Conservation (phyloP, 2,888 invertebrate species). For the Mythimna pallens region DNA sequence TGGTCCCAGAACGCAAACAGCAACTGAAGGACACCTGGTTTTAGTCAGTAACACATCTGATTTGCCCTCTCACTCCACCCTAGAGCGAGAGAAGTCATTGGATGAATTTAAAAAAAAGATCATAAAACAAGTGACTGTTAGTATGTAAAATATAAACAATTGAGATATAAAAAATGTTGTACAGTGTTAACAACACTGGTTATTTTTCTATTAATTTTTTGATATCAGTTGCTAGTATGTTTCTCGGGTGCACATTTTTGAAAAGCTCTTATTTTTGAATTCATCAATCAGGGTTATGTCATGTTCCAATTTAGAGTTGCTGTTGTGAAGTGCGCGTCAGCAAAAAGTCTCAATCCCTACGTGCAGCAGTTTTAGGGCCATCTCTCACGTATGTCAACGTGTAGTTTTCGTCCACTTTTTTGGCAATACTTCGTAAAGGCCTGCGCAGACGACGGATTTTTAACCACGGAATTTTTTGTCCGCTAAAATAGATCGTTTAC, state of each 20-base stretch:
- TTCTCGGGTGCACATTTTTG: constrained; percentile 25
- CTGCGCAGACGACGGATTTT: no score
- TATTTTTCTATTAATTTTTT: background rate
- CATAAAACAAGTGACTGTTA: no score
- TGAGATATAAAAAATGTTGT: background rate
- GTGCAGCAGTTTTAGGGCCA: no score
- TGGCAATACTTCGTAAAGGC: background rate
- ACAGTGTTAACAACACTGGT: background rate
- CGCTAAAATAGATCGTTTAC: no score
- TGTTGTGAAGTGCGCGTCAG: constrained; percentile 15
- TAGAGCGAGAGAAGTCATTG: no score
- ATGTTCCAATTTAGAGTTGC: background rate
- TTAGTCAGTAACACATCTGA: no score
- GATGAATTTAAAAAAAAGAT: no score
- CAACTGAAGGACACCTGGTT: no score
- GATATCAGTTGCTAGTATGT: background rate
- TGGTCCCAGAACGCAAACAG: no score
- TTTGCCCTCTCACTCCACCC: no score
- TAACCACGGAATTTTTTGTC: no score
- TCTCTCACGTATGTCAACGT: background rate
- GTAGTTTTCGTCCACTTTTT: constrained; percentile 31
- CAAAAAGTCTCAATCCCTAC: constrained; percentile 1
- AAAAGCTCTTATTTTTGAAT: constrained; percentile 7
- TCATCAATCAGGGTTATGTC: constrained; percentile 7
- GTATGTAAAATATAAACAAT: background rate